Evolutionary conservation across 2,113 vertebrate genomes (phyloP).

Genomic region (Phodopus roborovskii): DNA sequence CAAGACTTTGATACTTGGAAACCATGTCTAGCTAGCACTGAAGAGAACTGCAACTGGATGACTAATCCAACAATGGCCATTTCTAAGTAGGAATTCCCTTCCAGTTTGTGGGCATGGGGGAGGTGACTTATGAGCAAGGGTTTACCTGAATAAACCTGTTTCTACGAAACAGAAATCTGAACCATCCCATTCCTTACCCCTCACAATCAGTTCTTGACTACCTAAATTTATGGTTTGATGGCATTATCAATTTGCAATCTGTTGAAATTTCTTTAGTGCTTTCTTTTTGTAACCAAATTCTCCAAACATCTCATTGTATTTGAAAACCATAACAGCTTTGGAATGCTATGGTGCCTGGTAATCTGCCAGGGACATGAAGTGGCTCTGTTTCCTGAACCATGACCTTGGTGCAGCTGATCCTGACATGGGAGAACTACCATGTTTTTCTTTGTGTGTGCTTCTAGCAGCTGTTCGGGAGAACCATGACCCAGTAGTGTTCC

Average conservation of each 20-base stretch:
- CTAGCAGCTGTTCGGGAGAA: conserved; percentile 64
- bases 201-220: conserved; percentile 76
- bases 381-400: conserved; percentile 61
- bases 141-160: conserved; percentile 65
- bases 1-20: conserved; percentile 54
- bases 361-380: conserved; percentile 57
- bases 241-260: conserved; percentile 39
- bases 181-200: background rate
- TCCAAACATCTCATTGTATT: conserved; percentile 56
- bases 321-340: conserved; percentile 69
- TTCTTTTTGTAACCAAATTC: conserved; percentile 61
- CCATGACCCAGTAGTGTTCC: conserved; percentile 59
- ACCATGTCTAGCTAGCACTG: background rate
- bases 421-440: conserved; percentile 42
- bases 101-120: conserved; percentile 22
- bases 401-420: conserved; percentile 49
- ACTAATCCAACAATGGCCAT: conserved; percentile 1
- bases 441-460: conserved; percentile 68
- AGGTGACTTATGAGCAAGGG: conserved; percentile 40
- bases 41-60: conserved; percentile 22
- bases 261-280: conserved; percentile 63
- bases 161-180: conserved; percentile 39
- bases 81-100: conserved; percentile 10
- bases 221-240: conserved; percentile 72
- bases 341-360: conserved; percentile 55